Evolutionary conservation across 53 echinoderm and acorn worm genomes (phyloP).

Genomic region (Luidia sarsii): DNA sequence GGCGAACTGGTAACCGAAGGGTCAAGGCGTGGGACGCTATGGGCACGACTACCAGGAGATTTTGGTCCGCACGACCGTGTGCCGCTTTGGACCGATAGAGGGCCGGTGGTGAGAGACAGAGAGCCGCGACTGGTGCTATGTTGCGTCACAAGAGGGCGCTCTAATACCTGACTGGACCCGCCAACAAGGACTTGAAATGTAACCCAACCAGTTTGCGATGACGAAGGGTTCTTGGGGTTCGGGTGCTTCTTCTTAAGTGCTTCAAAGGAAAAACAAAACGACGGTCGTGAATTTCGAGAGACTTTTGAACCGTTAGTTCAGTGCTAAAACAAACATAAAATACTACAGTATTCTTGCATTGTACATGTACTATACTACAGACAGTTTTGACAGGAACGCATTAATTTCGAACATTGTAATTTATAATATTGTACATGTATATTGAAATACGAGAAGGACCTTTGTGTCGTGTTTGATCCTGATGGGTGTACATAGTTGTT

Average conservation of each 20-base stretch:
- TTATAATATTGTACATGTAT: slow-evolving; percentile 38
- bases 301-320: not conserved
- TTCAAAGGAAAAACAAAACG: not conserved
- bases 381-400: slow-evolving; percentile 25
- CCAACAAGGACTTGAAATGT: not conserved
- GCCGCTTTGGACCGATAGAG: not conserved
- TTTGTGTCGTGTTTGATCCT: slow-evolving; percentile 25
- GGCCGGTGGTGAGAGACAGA: not conserved
- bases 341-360: slow-evolving; percentile 22
- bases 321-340: not conserved
- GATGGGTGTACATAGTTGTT: slow-evolving; percentile 53
- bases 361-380: slow-evolving; percentile 12
- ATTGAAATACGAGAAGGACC: slow-evolving; percentile 24
- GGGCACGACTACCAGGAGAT: no score
- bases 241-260: not conserved
- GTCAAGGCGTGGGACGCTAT: no score
- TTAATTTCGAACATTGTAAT: slow-evolving; percentile 42
- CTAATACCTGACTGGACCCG: not conserved
- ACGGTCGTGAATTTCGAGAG: not conserved
- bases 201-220: no score
- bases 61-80: not conserved
- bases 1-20: no score
- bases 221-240: not conserved
- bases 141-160: slow-evolving; percentile 40
- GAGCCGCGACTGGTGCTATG: slow-evolving; percentile 9